Base-by-base conservation (phyloP, 1,140 invertebrate species). In the Diachasma alloeum region DNA sequence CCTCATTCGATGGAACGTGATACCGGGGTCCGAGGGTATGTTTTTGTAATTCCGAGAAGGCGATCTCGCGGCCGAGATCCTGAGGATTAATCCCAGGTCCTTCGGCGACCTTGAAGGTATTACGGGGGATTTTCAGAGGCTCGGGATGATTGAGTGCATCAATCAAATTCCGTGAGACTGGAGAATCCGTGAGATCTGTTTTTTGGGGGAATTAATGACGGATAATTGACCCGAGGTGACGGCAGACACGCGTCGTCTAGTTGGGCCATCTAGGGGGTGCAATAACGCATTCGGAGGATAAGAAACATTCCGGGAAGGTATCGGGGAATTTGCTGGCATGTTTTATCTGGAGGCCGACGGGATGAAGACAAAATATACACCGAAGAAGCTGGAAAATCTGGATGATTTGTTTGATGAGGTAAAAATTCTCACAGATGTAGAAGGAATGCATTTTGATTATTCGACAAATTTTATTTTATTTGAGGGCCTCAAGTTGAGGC, bases 191-290 rank as follows among this genome's bases (percentile, higher is more conserved):
- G 15, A 19, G 44, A 39, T 53, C 19, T 10, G 10, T 19, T 67
- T 36, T 71, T 44, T 42, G 11, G 44, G 4, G 5, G 69, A 48
- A 4, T 42, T 42, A 44, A 44, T 22, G 22, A 26, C 3, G 11
- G n/a, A 24, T 71, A 48, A 71, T 71, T 10, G 37, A 39, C n/a
- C 48, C 59, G 0, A 10, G 42, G 69, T 44, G 42, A 71, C 15
- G 69, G 42, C 11, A 71, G 73, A 76, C 72, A 72, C 48, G 80
- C 83, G 83, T 85, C 85, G 85, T 87, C 85, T 86, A 84, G 83
- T 83, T 72, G 72, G 74, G 72, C 78, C 42, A 46, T 11, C 24
- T 4, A 6, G 5, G 39, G 68, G n/a, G 15, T 70, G 39, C 39
- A 70, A 44, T 42, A 70, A 70, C 19, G 53, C 6, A n/a, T n/a